phyloP scores from a whole-genome alignment of 1,140 invertebrate genomes.

The Melanaphis sacchari region DNA sequence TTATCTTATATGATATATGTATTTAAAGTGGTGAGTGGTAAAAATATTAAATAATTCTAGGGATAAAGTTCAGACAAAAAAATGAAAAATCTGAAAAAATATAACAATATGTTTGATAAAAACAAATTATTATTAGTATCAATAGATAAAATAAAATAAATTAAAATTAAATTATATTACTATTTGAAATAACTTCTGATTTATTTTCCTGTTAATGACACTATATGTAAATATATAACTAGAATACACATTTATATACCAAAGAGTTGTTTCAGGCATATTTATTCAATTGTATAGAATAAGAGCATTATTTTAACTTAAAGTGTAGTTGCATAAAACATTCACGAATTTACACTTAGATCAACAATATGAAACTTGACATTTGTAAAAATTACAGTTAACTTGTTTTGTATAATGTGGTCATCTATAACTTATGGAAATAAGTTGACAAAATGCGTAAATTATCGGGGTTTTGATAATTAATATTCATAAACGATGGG shows the following conservation, averaged over 20 bases:
- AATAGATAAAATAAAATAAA: no score
- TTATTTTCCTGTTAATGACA: not conserved
- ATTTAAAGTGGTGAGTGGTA: not conserved
- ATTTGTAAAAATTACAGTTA: not conserved
- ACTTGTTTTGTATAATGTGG: not conserved
- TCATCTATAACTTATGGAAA: not conserved
- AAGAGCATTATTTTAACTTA: not conserved
- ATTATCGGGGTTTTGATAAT: not conserved
- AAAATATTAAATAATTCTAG: not conserved
- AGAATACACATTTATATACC: not conserved
- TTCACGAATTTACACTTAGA: not conserved
- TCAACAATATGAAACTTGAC: not conserved
- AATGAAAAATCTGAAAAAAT: not conserved
- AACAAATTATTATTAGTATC: no score
- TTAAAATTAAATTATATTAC: not conserved
- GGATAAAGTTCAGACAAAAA: not conserved
- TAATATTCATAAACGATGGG: not conserved
- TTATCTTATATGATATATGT: not conserved
- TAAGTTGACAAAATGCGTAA: not conserved
- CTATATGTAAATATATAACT: not conserved
- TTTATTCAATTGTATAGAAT: not conserved
- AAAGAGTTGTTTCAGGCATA: not conserved
- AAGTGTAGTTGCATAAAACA: not conserved
- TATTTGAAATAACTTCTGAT: not conserved
- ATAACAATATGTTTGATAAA: not conserved